These are phyloP conservation scores for Paratilapia polleni DNA, from an alignment of 2,113 vertebrate genomes.

Conservation along the genomic window DNA sequence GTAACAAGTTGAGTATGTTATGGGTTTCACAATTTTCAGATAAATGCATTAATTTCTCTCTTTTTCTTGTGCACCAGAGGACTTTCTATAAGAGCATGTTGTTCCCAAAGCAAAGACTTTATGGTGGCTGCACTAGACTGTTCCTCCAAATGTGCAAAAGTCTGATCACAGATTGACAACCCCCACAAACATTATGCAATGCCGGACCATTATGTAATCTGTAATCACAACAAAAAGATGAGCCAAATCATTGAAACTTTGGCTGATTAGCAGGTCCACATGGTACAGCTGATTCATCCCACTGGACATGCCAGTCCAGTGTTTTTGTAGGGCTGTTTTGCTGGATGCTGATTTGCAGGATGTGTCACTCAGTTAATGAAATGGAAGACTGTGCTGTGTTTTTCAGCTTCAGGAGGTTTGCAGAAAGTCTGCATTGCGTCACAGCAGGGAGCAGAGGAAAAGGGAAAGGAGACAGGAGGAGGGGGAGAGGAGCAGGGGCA, in stretches of 20 bases:
- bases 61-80: neutral
- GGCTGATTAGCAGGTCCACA: slow-evolving; percentile 15
- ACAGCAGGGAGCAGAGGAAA: slow-evolving; percentile 58
- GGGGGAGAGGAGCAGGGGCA: slow-evolving; percentile 45
- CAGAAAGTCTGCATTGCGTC: slow-evolving; percentile 77
- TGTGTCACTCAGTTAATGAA: slow-evolving; percentile 11
- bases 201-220: slow-evolving; percentile 41
- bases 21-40: neutral
- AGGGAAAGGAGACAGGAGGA: slow-evolving; percentile 24
- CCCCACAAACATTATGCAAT: slow-evolving; percentile 51
- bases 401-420: slow-evolving; percentile 33
- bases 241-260: slow-evolving; percentile 18
- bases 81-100: neutral
- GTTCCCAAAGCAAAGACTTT: slow-evolving; percentile 35
- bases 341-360: slow-evolving; percentile 7
- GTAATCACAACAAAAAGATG: slow-evolving; percentile 38
- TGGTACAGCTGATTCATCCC: slow-evolving; percentile 39
- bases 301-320: neutral
- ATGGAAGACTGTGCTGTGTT: slow-evolving; percentile 19
- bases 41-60: neutral
- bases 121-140: neutral
- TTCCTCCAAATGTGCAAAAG: slow-evolving; percentile 6
- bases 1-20: slow-evolving; percentile 14
- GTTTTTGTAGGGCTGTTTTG: slow-evolving; percentile 26
- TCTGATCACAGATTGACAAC: slow-evolving; percentile 42